Evolutionary conservation across 2,888 invertebrate species (phyloP).

Genomic region (Dascillus cervinus): DNA sequence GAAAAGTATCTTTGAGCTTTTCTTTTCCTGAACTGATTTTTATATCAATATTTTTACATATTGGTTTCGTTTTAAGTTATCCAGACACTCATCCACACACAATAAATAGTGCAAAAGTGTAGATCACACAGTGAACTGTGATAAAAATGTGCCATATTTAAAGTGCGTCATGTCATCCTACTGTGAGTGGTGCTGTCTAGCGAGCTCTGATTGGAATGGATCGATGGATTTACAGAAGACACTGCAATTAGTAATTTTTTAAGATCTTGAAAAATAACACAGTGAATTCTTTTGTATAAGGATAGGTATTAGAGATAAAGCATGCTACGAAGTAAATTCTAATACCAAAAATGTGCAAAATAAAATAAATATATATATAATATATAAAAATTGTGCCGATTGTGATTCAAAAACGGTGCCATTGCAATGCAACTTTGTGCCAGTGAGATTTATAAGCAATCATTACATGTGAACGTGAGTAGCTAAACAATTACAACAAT

Average conservation of each 20-base stretch:
- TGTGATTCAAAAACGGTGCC: slow-evolving; percentile 44
- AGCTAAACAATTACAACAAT: slow-evolving; percentile 43
- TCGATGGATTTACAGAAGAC: slow-evolving; percentile 12
- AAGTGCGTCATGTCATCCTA: slow-evolving; percentile 45
- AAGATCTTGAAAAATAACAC: background rate
- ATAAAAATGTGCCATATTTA: slow-evolving; percentile 39
- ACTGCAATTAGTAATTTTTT: slow-evolving; percentile 1
- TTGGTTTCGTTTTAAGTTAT: slow-evolving; percentile 4
- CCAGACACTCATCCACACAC: slow-evolving; percentile 36
- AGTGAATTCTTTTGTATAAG: slow-evolving; percentile 8
- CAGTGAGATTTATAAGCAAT: slow-evolving; percentile 46
- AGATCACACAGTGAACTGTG: slow-evolving; percentile 27
- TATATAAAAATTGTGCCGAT: slow-evolving; percentile 41
- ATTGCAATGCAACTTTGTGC: slow-evolving; percentile 45
- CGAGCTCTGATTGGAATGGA: slow-evolving; percentile 25
- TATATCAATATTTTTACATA: background rate
- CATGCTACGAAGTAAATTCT: slow-evolving; percentile 38
- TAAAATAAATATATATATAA: slow-evolving; percentile 20
- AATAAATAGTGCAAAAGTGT: slow-evolving; percentile 42
- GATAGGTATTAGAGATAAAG: slow-evolving; percentile 16
- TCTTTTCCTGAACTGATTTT: too few relatives aligned
- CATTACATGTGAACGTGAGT: slow-evolving; percentile 69
- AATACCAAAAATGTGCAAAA: slow-evolving; percentile 36
- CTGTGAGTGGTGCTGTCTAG: slow-evolving; percentile 42
- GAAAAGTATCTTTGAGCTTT: too few relatives aligned